Conservation (phyloP, 2,888 invertebrate species). For the Belgica antarctica region DNA sequence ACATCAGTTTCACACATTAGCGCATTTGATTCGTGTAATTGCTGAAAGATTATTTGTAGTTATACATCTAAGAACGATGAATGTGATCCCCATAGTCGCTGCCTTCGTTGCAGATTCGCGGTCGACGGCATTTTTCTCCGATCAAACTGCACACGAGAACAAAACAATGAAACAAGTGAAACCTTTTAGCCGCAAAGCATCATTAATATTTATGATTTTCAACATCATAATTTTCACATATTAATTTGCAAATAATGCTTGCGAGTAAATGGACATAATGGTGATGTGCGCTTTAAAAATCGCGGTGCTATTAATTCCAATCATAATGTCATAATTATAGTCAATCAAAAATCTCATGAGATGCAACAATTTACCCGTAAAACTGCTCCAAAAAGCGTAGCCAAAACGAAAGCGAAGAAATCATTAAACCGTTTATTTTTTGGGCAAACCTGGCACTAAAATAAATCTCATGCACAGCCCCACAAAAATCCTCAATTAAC, state of each 20-base stretch:
- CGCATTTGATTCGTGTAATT: not conserved
- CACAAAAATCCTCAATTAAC: constrained; percentile 21
- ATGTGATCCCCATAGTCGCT: not conserved
- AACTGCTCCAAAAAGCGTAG: too few relatives aligned
- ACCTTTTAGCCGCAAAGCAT: constrained; percentile 22
- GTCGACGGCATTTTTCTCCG: too few relatives aligned
- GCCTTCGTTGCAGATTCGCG: not conserved
- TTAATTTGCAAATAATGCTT: constrained; percentile 15
- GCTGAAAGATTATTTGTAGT: not conserved
- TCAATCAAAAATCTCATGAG: constrained; percentile 8
- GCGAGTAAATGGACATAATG: constrained; percentile 30
- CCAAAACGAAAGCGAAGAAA: too few relatives aligned
- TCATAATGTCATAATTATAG: constrained; percentile 40
- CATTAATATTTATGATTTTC: constrained; percentile 24
- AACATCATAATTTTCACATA: constrained; percentile 24
- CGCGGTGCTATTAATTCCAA: constrained; percentile 8
- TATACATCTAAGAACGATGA: not conserved
- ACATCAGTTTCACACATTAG: constrained; percentile 33
- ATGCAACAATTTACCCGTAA: constrained; percentile 19
- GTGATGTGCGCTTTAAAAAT: constrained; percentile 1
- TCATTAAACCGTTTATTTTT: not conserved
- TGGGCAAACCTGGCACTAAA: not conserved
- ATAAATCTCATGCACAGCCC: not conserved
- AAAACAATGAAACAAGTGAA: constrained; percentile 13
- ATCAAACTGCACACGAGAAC: not conserved